Conservation (phyloP, 2,888 invertebrate genomes). For the Ormyrus pomaceus region DNA sequence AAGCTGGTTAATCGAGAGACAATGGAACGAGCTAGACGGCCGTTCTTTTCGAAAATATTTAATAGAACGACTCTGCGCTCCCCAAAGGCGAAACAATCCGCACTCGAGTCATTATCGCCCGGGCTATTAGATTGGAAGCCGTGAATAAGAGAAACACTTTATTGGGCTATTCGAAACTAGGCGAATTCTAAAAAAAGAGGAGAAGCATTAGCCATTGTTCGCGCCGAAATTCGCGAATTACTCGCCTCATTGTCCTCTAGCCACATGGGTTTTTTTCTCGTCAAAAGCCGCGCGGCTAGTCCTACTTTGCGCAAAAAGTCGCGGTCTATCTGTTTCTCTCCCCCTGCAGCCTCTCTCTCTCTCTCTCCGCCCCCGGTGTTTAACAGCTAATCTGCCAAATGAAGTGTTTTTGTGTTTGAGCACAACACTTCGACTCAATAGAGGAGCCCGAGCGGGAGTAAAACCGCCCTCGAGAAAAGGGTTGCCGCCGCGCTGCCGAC, state of each 20-base stretch:
- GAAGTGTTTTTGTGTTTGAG: constrained; percentile 76
- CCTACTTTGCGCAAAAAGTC: constrained; percentile 45
- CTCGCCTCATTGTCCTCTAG: constrained; percentile 23
- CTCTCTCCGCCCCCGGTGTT: constrained; percentile 67
- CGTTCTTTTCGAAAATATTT: too few species aligned
- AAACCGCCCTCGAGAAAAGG: constrained; percentile 74
- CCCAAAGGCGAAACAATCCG: constrained; percentile 20
- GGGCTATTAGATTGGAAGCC: neutral
- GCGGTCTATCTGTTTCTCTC: constrained; percentile 23
- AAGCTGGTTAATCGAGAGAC: too few species aligned
- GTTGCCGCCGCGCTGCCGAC: constrained; percentile 67
- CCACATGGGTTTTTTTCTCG: constrained; percentile 26
- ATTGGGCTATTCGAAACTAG: constrained; percentile 31
- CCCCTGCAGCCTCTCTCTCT: neutral
- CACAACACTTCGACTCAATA: constrained; percentile 75
- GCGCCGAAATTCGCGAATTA: constrained; percentile 37
- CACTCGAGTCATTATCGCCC: constrained; percentile 22
- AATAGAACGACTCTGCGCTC: neutral
- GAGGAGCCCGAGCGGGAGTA: constrained; percentile 56
- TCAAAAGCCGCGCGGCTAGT: constrained; percentile 1
- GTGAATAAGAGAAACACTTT: neutral
- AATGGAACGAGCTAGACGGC: too few species aligned
- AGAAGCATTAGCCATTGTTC: constrained; percentile 29
- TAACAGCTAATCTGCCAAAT: constrained; percentile 76
- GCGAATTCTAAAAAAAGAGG: neutral